Base-by-base conservation (phyloP, 2,113 vertebrate genomes). In the Eulemur rufifrons region DNA sequence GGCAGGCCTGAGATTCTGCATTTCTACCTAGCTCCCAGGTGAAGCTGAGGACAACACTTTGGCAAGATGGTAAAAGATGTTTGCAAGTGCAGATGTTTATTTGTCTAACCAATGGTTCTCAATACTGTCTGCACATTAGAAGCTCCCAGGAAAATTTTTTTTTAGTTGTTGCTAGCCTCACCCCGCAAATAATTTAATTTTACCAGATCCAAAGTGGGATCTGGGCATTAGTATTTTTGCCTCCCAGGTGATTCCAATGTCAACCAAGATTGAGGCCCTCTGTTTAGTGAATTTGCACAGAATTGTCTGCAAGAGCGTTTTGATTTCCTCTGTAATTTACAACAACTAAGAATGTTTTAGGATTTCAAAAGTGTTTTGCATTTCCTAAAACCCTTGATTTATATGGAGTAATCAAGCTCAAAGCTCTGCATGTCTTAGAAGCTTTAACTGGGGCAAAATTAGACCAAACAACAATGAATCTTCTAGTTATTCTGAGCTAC, bases 281-380 rank as follows among this genome's bases (percentile, higher is more conserved):
- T 90, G 85, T 25, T 89, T 78, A 50, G 47, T 50, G 64, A 37
- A 37, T 69, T 63, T 27, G 29, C 61, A 77, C 7, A 83, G 37
- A 88, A 78, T 45, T 64, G 64, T 87, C 86, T 94, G 73, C 61
- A 50, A 52, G 15, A 61, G 17, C 59, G 20, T 76, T 88, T 84
- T 94, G 66, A 91, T 77, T 91, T 80, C 92, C 86, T 76, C 47
- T 74, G 54, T 52, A 74, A 88, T 29, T 87, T 68, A 85, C 15
- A 47, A 18, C 39, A 73, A 61, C 14, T 56, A 42, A 77, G 34
- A 69, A 45, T 93, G 56, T 47, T 92, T 88, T 29, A 81, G 76
- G 27, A 85, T 84, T 94, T 94, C 59, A 92, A 52, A 94, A 66
- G 25, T 37, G 1, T 54, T 42, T 23, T 74, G 77, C 42, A 64